These are phyloP conservation scores for Eleutherodactylus coqui DNA, from an alignment of 2,797 vertebrate genomes.

Conservation along the genomic window DNA sequence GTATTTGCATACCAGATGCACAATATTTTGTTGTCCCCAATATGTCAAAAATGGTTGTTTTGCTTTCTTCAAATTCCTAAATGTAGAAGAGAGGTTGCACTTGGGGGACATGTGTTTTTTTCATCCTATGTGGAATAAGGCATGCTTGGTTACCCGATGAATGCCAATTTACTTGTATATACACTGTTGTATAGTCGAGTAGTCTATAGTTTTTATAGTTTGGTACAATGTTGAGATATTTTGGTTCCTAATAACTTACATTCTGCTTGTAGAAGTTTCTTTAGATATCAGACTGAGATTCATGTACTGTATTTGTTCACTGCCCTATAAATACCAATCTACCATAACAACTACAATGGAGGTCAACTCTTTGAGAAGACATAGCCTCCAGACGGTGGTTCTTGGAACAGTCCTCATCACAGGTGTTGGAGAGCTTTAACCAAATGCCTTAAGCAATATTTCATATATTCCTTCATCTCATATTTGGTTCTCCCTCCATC, in stretches of 20 bases:
- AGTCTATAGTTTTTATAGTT: neutral
- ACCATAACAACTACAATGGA: neutral
- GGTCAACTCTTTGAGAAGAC: neutral
- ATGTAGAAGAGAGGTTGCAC: too few relatives aligned
- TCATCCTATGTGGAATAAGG: neutral
- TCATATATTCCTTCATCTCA: neutral
- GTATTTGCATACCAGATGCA: too few relatives aligned
- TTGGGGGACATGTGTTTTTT: too few relatives aligned
- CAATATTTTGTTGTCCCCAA: too few relatives aligned
- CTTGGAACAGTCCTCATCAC: slow-evolving; percentile 7
- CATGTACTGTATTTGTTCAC: neutral
- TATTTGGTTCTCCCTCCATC: neutral
- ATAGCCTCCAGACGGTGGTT: neutral
- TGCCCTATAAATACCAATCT: slow-evolving; percentile 10
- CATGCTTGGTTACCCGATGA: neutral
- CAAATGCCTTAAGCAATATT: neutral
- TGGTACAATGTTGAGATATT: neutral
- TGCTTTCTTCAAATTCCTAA: too few relatives aligned
- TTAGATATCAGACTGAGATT: neutral
- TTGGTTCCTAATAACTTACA: neutral
- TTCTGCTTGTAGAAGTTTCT: too few relatives aligned
- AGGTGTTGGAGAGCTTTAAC: neutral
- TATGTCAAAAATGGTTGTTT: too few relatives aligned
- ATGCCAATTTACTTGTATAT: neutral
- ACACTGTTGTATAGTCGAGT: neutral